These are phyloP conservation scores for Dinomys branickii DNA, from an alignment of 2,113 vertebrate genomes.

Conservation along the genomic window DNA sequence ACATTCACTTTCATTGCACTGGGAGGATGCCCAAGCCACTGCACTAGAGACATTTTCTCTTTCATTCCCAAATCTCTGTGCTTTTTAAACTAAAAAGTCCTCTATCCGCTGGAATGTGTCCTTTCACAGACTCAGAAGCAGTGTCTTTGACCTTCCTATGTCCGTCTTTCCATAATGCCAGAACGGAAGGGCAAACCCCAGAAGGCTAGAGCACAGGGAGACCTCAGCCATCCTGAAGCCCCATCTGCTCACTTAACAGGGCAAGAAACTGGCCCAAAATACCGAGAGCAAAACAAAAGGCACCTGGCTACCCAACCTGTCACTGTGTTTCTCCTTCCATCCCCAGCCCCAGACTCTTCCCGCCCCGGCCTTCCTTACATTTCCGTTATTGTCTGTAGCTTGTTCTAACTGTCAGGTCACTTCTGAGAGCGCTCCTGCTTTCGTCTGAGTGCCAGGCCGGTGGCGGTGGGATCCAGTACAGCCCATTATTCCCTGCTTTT, in stretches of 20 bases:
- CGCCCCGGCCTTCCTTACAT: too few relatives aligned
- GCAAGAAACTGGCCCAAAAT: conserved; percentile 22
- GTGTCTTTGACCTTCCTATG: conserved; percentile 20
- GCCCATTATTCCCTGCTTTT: too few relatives aligned
- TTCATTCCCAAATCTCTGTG: not conserved
- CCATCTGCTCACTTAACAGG: conserved; percentile 69
- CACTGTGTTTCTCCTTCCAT: not conserved
- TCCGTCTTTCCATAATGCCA: not conserved
- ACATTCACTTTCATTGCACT: not conserved
- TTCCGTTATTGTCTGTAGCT: not conserved
- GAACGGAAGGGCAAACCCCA: conserved; percentile 42
- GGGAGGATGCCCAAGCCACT: not conserved
- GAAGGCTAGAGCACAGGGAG: conserved; percentile 53
- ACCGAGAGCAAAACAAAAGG: not conserved
- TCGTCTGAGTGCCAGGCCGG: not conserved
- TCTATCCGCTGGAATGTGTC: not conserved
- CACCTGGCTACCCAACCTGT: conserved; percentile 53
- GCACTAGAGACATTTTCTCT: not conserved
- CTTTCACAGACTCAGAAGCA: not conserved
- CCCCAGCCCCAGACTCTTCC: too few relatives aligned
- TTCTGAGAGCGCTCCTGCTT: not conserved
- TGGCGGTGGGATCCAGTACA: accelerated
- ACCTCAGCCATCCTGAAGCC: not conserved
- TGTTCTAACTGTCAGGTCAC: not conserved
- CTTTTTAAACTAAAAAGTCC: not conserved